Conservation (phyloP, 1,140 invertebrate species). For the Zaprionus inermis region DNA sequence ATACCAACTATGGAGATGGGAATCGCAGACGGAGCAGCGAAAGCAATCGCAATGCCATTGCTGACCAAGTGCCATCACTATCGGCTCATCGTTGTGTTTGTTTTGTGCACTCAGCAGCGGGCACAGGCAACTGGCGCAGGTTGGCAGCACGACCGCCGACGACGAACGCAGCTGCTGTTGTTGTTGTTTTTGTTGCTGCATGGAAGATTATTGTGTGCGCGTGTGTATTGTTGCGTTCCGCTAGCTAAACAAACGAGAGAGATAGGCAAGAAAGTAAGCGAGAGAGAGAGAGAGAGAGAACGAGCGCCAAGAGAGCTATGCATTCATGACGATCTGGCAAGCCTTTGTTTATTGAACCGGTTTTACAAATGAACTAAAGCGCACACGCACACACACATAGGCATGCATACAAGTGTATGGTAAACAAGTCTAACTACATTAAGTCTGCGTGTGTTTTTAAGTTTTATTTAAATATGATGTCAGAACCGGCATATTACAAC, state of each 20-base stretch:
- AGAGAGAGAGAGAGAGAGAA: slow-evolving; percentile 3
- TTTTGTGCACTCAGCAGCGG: slow-evolving; percentile 46
- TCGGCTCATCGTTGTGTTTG: slow-evolving; percentile 66
- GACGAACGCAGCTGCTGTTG: slow-evolving; percentile 26
- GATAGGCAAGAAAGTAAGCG: no score
- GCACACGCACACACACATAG: not conserved
- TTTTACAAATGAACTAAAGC: slow-evolving; percentile 48
- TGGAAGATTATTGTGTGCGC: slow-evolving; percentile 17
- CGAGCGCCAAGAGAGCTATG: not conserved
- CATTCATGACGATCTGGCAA: slow-evolving; percentile 43
- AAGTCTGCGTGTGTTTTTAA: slow-evolving; percentile 13
- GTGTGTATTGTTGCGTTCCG: slow-evolving; percentile 20
- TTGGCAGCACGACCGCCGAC: slow-evolving; percentile 27
- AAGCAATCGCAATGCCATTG: slow-evolving; percentile 96
- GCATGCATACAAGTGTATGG: slow-evolving; percentile 3
- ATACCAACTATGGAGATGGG: slow-evolving; percentile 93
- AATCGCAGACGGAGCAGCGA: slow-evolving; percentile 94
- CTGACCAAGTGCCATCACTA: slow-evolving; percentile 88
- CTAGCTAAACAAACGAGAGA: slow-evolving; percentile 30
- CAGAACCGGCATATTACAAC: slow-evolving; percentile 38
- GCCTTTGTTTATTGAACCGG: slow-evolving; percentile 46
- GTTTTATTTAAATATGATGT: slow-evolving; percentile 39
- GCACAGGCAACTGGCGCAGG: slow-evolving; percentile 68
- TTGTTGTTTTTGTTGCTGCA: slow-evolving; percentile 44
- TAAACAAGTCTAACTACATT: slow-evolving; percentile 44